Evolutionary conservation across 2,797 vertebrate genomes (phyloP), one percentile per base, ranked within the genome.

Genomic region (Microctenopoma lineatum): DNA sequence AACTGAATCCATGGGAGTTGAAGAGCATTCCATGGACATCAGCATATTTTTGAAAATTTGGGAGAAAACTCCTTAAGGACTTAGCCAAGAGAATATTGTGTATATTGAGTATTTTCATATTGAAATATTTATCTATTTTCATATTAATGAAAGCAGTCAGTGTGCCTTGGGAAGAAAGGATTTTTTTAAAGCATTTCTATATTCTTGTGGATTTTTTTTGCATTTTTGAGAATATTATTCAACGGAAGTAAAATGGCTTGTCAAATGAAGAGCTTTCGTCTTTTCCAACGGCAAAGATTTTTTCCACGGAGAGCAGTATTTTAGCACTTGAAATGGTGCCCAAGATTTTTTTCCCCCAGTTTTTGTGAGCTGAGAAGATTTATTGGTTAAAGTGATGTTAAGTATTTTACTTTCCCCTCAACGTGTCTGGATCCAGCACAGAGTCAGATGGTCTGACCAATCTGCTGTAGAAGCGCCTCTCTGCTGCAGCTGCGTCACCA

Each of bases 61-160:
- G 81, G 75, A 84, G 83, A 69, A 79, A 84, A 67, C 63, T 63
- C 81, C 70, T 73, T 77, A 89, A 81, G 81, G 92, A 93, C 92
- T 89, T 90, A 92, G 87, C 81, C 81, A 90, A 90, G 87, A 88
- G 67, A 90, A 89, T 85, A 85, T 86, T 89, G 81, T 90, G 80
- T 80, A 91, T 88, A 92, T 81, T 74, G 41, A 90, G 70, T 89
- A 93, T 92, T 92, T 93, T 92, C 81, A 84, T 91, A 91, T 89
- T 86, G 79, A 90, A 91, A 89, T 88, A 89, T 86, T 76, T 79
- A 79, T 88, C 79, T 92, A 91, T 93, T 93, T 93, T 93, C 75
- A 78, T 93, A 90, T 73, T 73, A 84, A 82, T 85, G 88, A 88
- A 92, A 92, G 89, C 87, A 81, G 87, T 90, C 88, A 52, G 81